Percentiles rank a stretch among this genome's conserved stretches.
Conservation (phyloP, 2,888 invertebrate genomes). For the Clepsis dumicolana region DNA sequence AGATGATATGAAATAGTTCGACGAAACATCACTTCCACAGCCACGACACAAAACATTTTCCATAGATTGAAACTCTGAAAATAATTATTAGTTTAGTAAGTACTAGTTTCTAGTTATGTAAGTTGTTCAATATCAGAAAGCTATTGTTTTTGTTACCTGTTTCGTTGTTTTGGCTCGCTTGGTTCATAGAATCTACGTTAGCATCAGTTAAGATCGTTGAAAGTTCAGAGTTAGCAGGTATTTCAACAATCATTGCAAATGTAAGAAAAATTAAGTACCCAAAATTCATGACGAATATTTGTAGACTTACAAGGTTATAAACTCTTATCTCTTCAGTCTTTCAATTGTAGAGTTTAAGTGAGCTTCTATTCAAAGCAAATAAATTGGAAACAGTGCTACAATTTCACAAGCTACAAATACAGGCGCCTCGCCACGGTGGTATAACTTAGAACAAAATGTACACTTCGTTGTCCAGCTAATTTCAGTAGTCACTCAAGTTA, state of each 20-base stretch:
- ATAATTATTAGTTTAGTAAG: slow-evolving; percentile 14
- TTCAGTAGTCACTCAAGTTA: no score
- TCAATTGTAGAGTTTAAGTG: not conserved
- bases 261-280: not conserved
- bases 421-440: no score
- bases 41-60: slow-evolving; percentile 66
- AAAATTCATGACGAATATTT: not conserved
- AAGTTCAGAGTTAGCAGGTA: not conserved
- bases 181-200: not conserved
- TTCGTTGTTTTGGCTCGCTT: not conserved
- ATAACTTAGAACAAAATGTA: no score
- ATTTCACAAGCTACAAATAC: no score
- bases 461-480: no score
- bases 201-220: not conserved
- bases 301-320: not conserved
- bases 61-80: slow-evolving; percentile 51
- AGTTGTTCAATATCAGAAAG: not conserved
- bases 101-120: not conserved
- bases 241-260: not conserved
- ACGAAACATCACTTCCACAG: slow-evolving; percentile 64
- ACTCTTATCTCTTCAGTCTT: not conserved
- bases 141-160: slow-evolving; percentile 15
- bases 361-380: no score
- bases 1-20: slow-evolving; percentile 56
- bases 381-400: no score